These are phyloP conservation scores for Masticophis lateralis DNA, from an alignment of 2,797 vertebrate genomes.

Conservation along the genomic window DNA sequence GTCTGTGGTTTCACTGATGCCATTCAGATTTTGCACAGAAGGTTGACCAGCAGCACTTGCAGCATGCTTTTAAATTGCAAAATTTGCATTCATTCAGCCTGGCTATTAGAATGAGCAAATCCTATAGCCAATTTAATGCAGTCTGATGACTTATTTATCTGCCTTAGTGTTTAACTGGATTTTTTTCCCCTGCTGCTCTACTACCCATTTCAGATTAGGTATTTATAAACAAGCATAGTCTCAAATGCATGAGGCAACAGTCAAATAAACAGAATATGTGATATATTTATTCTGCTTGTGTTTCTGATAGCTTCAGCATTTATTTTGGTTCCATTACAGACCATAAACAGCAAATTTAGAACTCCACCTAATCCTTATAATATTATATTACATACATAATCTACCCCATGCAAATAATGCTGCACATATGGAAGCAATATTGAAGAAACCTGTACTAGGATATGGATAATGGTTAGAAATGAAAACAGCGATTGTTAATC, in stretches of 20 bases:
- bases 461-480: too few species aligned
- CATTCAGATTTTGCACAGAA: background rate
- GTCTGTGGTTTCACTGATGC: background rate
- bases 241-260: conserved; percentile 30
- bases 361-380: background rate
- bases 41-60: background rate
- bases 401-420: background rate
- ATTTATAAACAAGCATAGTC: conserved; percentile 11
- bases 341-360: background rate
- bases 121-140: background rate
- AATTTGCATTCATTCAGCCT: conserved; percentile 14
- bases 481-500: background rate
- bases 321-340: conserved; percentile 37
- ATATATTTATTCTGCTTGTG: conserved; percentile 12
- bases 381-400: background rate
- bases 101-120: background rate
- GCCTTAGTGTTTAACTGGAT: conserved; percentile 22
- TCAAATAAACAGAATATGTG: conserved; percentile 35
- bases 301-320: background rate
- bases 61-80: background rate
- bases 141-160: conserved; percentile 24
- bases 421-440: background rate
- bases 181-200: conserved; percentile 29
- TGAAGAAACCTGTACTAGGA: background rate
- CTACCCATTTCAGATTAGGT: conserved; percentile 30